Base-by-base conservation (phyloP, 2,113 vertebrate genomes). In the Caranx ignobilis region DNA sequence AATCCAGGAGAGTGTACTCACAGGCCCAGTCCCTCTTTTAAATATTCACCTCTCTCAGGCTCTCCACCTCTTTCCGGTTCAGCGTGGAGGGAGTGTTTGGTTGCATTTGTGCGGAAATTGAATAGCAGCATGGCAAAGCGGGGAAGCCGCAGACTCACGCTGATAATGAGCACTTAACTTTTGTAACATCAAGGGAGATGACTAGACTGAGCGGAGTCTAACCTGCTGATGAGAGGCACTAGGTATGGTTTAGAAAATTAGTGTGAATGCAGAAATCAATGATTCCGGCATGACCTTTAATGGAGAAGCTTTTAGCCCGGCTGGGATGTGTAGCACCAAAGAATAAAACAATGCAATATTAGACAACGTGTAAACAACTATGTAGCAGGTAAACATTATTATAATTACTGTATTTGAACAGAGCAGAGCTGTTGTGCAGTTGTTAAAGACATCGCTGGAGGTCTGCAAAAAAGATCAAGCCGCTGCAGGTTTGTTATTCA, bases 221-320 rank as follows among this genome's bases (percentile, higher is more conserved):
- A 77, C 69, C 70, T 63, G 80, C 68, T 39, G 11, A 45, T 5
- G 35, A 79, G 47, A 37, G 60, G 69, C 39, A 47, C 54, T 41
- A 15, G 75, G 64, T 11, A 8, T 37, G 54, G 50, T 32, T 59
- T 68, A 63, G 52, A 81, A 87, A 88, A 85, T 45, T 9, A 66
- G 32, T 60, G 63, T 45, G 60, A 86, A 64, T 56, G 26, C 41
- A 78, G 64, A 84, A 83, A 76, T 88, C 73, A 79, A 75, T 85
- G 32, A 57, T 26, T 63, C 21, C 68, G 70, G 50, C 1, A 2
- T 34, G n/a, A 72, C 64, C 73, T 84, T 77, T 69, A 78, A 73
- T 57, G 54, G 43, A 80, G 63, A 75, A 6, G 75, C 57, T 35
- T 69, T 77, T 47, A 31, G 72, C 18, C 59, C 18, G 32, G 77